Evolutionary conservation across 1,140 invertebrate species (phyloP).

Genomic region (Apis mellifera): Amel_HAv3.1 CM009940.2:9440501-9441000

Average conservation of each 20-base stretch:
- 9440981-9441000: conserved; percentile 97
- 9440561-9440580: conserved; percentile 40
- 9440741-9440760: conserved; percentile 83
- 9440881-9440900: conserved; percentile 84
- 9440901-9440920: conserved; percentile 90
- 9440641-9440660: too few relatives aligned
- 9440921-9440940: conserved; percentile 88
- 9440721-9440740: conserved; percentile 81
- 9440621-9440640: too few relatives aligned
- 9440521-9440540: conserved; percentile 1
- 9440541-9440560: background rate
- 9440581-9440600: too few relatives aligned
- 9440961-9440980: conserved; percentile 98
- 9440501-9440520: background rate
- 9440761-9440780: conserved; percentile 86
- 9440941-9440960: conserved; percentile 94
- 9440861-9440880: background rate
- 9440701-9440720: conserved; percentile 76
- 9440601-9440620: too few relatives aligned
- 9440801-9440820: conserved; percentile 12
- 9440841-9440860: background rate
- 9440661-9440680: background rate
- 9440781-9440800: conserved; percentile 82
- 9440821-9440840: background rate
- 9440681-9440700: conserved; percentile 77